phyloP scores from a whole-genome alignment of 2,888 invertebrate species.

The Agriopis leucophaearia region DNA sequence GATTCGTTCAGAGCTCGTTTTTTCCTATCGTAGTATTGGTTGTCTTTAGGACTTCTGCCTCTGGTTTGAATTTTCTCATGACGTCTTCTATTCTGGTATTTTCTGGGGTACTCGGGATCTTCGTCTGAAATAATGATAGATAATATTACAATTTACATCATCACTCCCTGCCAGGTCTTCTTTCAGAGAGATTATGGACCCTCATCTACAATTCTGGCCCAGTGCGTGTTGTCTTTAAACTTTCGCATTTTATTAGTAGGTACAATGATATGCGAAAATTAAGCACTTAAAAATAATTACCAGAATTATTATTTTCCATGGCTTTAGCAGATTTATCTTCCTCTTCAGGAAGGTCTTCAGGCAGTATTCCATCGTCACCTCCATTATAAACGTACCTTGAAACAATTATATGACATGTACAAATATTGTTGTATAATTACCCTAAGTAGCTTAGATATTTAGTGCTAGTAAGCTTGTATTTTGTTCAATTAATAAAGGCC shows the following conservation, averaged over 20 bases:
- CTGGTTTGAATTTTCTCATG: slow-evolving; percentile 28
- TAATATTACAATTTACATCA: not conserved
- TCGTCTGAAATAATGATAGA: slow-evolving; percentile 53
- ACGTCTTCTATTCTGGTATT: slow-evolving; percentile 34
- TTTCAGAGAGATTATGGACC: no score
- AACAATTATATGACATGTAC: not conserved
- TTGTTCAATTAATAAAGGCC: no score
- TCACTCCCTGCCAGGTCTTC: no score
- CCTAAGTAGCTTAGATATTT: no score
- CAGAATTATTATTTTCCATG: slow-evolving; percentile 51
- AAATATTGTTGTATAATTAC: no score
- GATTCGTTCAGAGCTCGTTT: slow-evolving; percentile 59
- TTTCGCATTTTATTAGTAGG: no score
- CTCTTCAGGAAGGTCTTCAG: slow-evolving; percentile 67
- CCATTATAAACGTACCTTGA: slow-evolving; percentile 75
- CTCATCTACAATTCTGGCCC: no score
- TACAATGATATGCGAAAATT: not conserved
- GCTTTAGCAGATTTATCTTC: slow-evolving; percentile 47
- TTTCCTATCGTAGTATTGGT: slow-evolving; percentile 50
- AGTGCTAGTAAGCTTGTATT: no score
- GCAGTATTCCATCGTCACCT: slow-evolving; percentile 72
- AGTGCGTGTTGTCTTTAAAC: no score
- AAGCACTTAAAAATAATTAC: slow-evolving; percentile 34
- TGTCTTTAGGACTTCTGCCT: slow-evolving; percentile 34
- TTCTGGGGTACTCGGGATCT: slow-evolving; percentile 51